These are phyloP conservation scores for Acrocyrtus sp. DNA, from an alignment of 2,888 invertebrate genomes.

Conservation along the genomic window DNA sequence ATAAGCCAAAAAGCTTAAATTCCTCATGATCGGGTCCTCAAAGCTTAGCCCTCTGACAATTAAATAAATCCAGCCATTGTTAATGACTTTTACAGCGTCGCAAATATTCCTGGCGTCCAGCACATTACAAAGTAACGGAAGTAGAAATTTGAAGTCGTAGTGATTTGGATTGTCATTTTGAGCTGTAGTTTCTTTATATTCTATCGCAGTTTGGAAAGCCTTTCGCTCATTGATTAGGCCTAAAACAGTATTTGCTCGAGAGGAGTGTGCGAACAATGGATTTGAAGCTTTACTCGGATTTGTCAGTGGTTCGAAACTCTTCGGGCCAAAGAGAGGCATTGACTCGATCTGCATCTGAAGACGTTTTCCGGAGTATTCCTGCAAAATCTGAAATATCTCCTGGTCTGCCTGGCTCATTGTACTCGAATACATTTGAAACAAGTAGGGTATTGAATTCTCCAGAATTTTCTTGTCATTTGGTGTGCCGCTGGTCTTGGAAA, in stretches of 20 bases:
- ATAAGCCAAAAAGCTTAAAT: conserved; percentile 54
- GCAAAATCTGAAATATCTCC: conserved; percentile 50
- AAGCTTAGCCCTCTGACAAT: conserved; percentile 57
- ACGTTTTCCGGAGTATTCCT: conserved; percentile 36
- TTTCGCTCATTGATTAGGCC: conserved; percentile 42
- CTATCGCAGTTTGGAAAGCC: conserved; percentile 58
- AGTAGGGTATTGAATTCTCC: conserved; percentile 49
- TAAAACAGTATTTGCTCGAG: conserved; percentile 55
- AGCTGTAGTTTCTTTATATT: conserved; percentile 43
- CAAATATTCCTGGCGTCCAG: conserved; percentile 61
- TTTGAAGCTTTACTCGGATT: conserved; percentile 42
- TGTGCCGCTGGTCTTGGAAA: conserved; percentile 37
- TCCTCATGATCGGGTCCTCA: conserved; percentile 46
- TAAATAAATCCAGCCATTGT: conserved; percentile 61
- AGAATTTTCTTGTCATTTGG: conserved; percentile 47
- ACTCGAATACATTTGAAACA: conserved; percentile 53
- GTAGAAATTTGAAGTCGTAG: conserved; percentile 59
- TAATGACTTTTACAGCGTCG: conserved; percentile 54
- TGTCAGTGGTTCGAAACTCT: conserved; percentile 45
- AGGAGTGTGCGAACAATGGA: conserved; percentile 60
- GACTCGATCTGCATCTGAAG: conserved; percentile 41
- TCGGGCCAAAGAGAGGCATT: conserved; percentile 61
- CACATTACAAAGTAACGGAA: conserved; percentile 57
- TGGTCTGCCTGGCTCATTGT: conserved; percentile 41
- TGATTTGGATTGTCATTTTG: conserved; percentile 17